A percentile compares a stretch with the other conserved stretches of the same genome.
Evolutionary conservation across 2,888 invertebrate genomes (phyloP).

Genomic region (Erebia palarica): DNA sequence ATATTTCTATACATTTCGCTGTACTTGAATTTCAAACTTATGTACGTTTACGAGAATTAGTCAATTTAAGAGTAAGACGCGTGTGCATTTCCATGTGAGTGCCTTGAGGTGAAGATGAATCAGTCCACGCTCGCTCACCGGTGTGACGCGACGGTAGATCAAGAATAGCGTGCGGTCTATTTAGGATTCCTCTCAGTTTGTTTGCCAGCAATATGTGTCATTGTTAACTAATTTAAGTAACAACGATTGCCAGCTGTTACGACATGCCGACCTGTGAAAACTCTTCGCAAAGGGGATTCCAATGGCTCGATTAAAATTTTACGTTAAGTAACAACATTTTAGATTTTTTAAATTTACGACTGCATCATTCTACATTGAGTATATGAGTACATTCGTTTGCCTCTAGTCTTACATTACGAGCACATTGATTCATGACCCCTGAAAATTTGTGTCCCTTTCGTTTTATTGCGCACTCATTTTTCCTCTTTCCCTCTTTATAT

Average conservation of each 20-base stretch:
- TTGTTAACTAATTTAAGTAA: slow-evolving; percentile 83
- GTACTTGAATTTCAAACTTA: slow-evolving; percentile 1
- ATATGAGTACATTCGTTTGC: not conserved
- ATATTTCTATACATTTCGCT: no score
- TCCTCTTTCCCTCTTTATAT: slow-evolving; percentile 28
- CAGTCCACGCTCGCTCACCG: slow-evolving; percentile 75
- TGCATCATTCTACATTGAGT: not conserved
- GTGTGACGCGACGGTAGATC: slow-evolving; percentile 71
- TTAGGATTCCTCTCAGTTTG: slow-evolving; percentile 78
- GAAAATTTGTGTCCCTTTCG: slow-evolving; percentile 48
- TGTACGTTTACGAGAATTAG: slow-evolving; percentile 18
- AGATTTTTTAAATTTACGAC: not conserved
- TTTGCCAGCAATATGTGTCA: slow-evolving; percentile 83
- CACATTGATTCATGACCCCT: slow-evolving; percentile 60
- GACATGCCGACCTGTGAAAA: slow-evolving; percentile 58
- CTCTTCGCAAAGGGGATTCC: slow-evolving; percentile 53
- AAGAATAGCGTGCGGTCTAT: slow-evolving; percentile 79
- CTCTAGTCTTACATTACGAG: slow-evolving; percentile 49
- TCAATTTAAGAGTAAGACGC: slow-evolving; percentile 37
- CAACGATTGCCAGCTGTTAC: slow-evolving; percentile 78
- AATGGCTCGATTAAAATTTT: slow-evolving; percentile 52
- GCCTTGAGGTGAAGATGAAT: slow-evolving; percentile 79
- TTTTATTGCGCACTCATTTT: slow-evolving; percentile 57
- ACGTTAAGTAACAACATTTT: not conserved
- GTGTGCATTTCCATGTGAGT: slow-evolving; percentile 51